These are phyloP conservation scores for Antitype chi DNA, from an alignment of 2,888 invertebrate genomes.

Conservation along the genomic window DNA sequence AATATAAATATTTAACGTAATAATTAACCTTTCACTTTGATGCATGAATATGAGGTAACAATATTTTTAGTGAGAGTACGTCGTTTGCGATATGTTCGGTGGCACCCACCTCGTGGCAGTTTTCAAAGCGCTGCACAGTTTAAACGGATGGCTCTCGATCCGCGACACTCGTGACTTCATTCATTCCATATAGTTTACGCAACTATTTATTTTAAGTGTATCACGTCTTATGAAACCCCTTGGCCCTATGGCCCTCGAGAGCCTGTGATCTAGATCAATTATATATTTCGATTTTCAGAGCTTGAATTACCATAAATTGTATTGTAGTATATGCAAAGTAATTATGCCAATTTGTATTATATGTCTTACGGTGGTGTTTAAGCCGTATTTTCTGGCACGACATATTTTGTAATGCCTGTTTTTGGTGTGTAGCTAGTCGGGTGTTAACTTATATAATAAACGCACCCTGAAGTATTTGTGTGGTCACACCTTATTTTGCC, in stretches of 20 bases:
- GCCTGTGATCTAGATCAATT: conserved; percentile 59
- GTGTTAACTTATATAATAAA: conserved; percentile 60
- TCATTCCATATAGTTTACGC: conserved; percentile 61
- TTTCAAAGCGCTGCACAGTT: conserved; percentile 17
- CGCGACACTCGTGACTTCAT: conserved; percentile 53
- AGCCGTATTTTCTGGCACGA: conserved; percentile 26
- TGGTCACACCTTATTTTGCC: conserved; percentile 73
- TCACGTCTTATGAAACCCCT: conserved; percentile 56
- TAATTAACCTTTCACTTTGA: not conserved
- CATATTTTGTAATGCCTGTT: conserved; percentile 41
- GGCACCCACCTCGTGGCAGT: not conserved
- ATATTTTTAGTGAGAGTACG: not conserved
- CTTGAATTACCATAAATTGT: conserved; percentile 42
- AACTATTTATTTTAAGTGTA: conserved; percentile 60
- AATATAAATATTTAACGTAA: conserved; percentile 2
- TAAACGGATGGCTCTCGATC: conserved; percentile 13
- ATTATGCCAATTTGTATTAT: conserved; percentile 31
- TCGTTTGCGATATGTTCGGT: not conserved
- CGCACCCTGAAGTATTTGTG: conserved; percentile 75
- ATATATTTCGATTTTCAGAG: conserved; percentile 49
- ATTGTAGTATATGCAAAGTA: conserved; percentile 31
- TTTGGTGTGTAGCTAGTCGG: conserved; percentile 64
- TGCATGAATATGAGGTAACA: not conserved
- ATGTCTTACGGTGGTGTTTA: conserved; percentile 15
- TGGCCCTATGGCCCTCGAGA: conserved; percentile 21